Conservation (phyloP, 2,113 vertebrate species). For the Chloebia gouldiae region DNA sequence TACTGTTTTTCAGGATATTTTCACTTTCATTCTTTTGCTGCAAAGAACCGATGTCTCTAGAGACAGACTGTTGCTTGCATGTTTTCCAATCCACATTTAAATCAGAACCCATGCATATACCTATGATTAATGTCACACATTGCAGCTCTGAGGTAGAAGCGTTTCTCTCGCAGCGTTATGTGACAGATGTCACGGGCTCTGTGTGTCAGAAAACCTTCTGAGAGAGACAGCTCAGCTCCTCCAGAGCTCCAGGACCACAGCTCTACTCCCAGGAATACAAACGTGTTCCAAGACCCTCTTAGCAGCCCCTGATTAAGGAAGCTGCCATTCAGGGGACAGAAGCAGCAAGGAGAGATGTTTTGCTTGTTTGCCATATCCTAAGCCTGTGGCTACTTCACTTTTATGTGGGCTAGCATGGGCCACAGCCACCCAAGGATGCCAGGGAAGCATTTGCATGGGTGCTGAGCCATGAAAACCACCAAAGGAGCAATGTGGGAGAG, state of each 20-base stretch:
- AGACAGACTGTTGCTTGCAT: neutral
- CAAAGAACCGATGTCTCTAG: neutral
- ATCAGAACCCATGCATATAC: neutral
- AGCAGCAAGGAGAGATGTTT: neutral
- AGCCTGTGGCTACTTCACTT: neutral
- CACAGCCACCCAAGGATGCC: neutral
- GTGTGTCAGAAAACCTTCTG: neutral
- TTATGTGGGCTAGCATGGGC: neutral
- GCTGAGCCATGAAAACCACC: neutral
- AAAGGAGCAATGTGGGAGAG: neutral
- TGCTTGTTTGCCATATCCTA: neutral
- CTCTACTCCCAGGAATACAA: neutral
- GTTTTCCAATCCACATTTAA: neutral
- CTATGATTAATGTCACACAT: neutral
- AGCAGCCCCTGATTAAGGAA: neutral
- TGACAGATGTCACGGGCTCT: neutral
- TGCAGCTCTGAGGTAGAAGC: neutral
- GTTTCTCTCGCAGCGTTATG: neutral
- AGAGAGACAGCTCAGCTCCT: neutral
- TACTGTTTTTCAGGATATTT: neutral
- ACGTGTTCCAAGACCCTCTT: fast-evolving
- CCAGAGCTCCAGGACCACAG: neutral
- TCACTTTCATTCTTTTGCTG: neutral
- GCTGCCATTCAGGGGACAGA: neutral
- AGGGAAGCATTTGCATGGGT: neutral